Evolutionary conservation across 2,113 vertebrate species (phyloP).

Genomic region (Naja naja): DNA sequence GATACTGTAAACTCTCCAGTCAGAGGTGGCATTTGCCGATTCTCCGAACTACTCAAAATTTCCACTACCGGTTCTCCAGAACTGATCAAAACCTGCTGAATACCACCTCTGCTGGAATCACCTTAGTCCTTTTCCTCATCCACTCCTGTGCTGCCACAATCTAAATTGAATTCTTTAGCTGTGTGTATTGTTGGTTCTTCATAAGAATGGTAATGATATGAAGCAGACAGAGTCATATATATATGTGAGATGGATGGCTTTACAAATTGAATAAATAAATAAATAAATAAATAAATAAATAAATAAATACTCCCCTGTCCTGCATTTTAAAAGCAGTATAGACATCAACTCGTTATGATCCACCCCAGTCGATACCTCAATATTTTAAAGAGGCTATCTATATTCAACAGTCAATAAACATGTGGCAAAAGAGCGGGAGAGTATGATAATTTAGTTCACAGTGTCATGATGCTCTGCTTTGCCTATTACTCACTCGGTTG

Average conservation of each 20-base stretch:
- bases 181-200: neutral
- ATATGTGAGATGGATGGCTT: neutral
- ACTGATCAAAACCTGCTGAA: too few species aligned
- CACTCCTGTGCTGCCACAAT: neutral
- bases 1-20: too few species aligned
- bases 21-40: too few species aligned
- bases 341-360: neutral
- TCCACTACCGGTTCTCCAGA: too few species aligned
- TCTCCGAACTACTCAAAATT: too few species aligned
- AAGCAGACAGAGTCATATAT: neutral
- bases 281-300: neutral
- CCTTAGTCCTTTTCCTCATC: neutral
- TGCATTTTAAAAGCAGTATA: neutral
- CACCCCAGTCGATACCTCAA: neutral
- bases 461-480: neutral
- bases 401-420: conserved; percentile 17
- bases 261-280: neutral
- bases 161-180: neutral
- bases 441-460: neutral
- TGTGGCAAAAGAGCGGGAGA: neutral
- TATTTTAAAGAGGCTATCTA: conserved; percentile 17
- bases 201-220: neutral
- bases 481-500: conserved; percentile 6
- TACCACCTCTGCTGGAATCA: neutral
- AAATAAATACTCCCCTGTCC: neutral